These are phyloP conservation scores for Tenualosa ilisha DNA, from an alignment of 2,797 vertebrate species.

Conservation along the genomic window DNA sequence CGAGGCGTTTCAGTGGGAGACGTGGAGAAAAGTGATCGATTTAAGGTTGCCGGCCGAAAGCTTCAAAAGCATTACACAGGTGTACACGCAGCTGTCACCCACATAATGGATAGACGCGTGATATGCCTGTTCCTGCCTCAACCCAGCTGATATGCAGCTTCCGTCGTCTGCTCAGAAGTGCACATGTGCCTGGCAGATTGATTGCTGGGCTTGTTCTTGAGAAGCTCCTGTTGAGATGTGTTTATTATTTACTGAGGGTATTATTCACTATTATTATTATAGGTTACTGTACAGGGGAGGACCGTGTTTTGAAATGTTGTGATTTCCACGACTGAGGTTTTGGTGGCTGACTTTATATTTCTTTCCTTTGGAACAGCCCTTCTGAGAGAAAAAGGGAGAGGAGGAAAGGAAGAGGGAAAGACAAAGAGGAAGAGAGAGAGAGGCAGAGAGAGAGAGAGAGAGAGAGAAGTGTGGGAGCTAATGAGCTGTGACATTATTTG, in stretches of 20 bases:
- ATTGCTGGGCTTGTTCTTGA: neutral
- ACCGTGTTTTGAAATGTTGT: neutral
- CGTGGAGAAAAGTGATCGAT: neutral
- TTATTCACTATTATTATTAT: neutral
- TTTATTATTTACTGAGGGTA: neutral
- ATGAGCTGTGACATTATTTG: slow-evolving; percentile 41
- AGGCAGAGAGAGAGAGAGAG: neutral
- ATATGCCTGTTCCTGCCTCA: neutral
- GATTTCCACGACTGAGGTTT: neutral
- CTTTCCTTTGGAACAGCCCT: neutral
- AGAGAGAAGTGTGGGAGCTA: neutral
- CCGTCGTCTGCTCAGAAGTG: neutral
- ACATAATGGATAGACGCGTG: neutral
- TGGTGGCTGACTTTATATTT: neutral
- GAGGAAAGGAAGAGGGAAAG: neutral
- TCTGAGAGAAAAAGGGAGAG: neutral
- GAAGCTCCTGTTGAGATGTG: neutral
- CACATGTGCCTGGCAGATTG: neutral
- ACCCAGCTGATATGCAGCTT: neutral
- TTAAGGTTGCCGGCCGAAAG: neutral
- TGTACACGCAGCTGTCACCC: neutral
- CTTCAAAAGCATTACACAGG: neutral
- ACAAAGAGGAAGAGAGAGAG: neutral
- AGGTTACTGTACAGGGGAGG: neutral
- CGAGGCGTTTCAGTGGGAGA: neutral